A percentile compares a stretch with the other conserved stretches of the same genome.
These are phyloP conservation scores for Piprites chloris DNA, from an alignment of 2,113 vertebrate genomes.

Conservation along the genomic window DNA sequence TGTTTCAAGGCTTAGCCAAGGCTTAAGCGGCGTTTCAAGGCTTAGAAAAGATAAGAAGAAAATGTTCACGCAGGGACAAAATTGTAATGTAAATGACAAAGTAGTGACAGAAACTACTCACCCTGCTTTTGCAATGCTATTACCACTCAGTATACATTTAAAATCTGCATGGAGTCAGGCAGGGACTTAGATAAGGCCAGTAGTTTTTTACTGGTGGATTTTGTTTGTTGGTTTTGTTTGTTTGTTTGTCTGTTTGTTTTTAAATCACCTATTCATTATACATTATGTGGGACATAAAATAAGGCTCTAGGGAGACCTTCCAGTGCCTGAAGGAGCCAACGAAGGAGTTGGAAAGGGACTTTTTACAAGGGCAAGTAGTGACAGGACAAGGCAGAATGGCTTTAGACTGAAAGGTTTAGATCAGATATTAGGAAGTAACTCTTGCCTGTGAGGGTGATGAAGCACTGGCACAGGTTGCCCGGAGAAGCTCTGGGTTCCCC, in stretches of 20 bases:
- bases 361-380: neutral
- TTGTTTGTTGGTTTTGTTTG: neutral
- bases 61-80: neutral
- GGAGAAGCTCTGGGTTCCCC: neutral
- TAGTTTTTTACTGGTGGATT: neutral
- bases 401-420: neutral
- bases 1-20: neutral
- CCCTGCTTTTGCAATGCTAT: neutral
- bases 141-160: neutral
- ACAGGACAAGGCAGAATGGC: neutral
- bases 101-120: neutral
- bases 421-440: neutral
- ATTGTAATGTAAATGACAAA: neutral
- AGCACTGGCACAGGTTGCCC: accelerated
- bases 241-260: neutral
- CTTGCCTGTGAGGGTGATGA: neutral
- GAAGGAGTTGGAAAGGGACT: neutral
- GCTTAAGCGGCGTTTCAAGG: neutral
- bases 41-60: neutral
- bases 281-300: neutral
- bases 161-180: neutral
- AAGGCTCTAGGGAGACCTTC: neutral
- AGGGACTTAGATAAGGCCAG: neutral
- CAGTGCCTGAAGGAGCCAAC: neutral
- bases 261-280: neutral